These are phyloP conservation scores for Epinephelus awoara DNA, from an alignment of 2,797 vertebrate genomes.

Conservation along the genomic window DNA sequence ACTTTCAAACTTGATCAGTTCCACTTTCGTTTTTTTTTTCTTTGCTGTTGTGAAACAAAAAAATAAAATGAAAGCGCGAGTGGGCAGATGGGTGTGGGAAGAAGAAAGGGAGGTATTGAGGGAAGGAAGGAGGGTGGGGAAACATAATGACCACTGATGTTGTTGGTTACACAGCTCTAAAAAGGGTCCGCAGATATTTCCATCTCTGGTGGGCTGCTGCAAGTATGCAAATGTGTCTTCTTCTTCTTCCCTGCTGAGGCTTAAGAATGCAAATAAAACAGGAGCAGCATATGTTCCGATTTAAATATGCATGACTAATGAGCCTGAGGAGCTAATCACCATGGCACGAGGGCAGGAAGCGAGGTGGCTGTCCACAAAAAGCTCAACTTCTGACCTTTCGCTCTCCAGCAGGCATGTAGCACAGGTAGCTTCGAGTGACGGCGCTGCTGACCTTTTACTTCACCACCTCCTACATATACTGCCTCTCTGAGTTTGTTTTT, in stretches of 20 bases:
- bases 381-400: conserved; percentile 38
- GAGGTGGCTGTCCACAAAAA: conserved; percentile 6
- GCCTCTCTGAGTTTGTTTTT: neutral
- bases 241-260: conserved; percentile 57
- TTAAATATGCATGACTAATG: conserved; percentile 59
- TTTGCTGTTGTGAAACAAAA: conserved; percentile 9
- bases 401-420: neutral
- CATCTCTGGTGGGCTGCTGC: conserved; percentile 54
- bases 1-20: neutral
- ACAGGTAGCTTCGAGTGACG: conserved; percentile 17
- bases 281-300: conserved; percentile 66
- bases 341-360: conserved; percentile 10
- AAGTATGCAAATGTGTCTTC: conserved; percentile 54
- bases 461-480: neutral
- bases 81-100: conserved; percentile 34
- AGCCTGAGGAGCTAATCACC: conserved; percentile 54
- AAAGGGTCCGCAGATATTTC: conserved; percentile 56
- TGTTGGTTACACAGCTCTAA: conserved; percentile 50
- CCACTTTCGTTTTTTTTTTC: neutral
- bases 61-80: conserved; percentile 27
- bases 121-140: conserved; percentile 11
- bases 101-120: neutral
- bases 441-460: conserved; percentile 3
- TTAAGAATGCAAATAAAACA: conserved; percentile 67
- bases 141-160: conserved; percentile 58